Percentiles rank a stretch among this genome's conserved stretches.
These are phyloP conservation scores for Chironomus riparius DNA, from an alignment of 2,888 invertebrate species.

Conservation along the genomic window DNA sequence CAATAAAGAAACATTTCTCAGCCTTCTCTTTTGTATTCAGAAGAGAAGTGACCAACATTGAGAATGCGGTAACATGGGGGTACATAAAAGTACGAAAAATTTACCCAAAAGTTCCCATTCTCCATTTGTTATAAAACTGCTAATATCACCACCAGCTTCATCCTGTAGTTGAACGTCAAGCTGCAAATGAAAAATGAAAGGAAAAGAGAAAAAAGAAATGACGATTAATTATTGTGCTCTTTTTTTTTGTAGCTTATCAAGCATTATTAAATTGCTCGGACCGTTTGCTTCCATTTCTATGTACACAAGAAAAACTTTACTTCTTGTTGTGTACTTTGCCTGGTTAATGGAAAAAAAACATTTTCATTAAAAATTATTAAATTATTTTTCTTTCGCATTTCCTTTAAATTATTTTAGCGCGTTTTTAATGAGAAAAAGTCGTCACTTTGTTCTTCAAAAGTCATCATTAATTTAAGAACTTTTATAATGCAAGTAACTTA, in stretches of 20 bases:
- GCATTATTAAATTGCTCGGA: not conserved
- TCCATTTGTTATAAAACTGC: slow-evolving; percentile 97
- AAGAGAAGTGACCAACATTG: not conserved
- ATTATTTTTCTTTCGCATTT: not conserved
- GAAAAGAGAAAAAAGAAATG: not conserved
- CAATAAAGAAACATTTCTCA: not conserved
- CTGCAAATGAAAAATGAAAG: slow-evolving; percentile 43
- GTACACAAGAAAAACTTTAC: not conserved
- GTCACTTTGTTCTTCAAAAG: too few species aligned
- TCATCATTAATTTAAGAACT: too few species aligned
- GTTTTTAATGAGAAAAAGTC: too few species aligned
- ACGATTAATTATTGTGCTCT: slow-evolving; percentile 5
- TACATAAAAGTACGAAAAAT: not conserved
- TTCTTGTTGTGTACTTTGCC: not conserved
- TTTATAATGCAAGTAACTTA: too few species aligned
- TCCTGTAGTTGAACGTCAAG: slow-evolving; percentile 91
- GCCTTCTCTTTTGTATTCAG: not conserved
- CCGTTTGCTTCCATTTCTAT: not conserved
- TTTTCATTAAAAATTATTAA: slow-evolving; percentile 4
- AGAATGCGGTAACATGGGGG: too few species aligned
- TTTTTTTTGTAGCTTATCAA: not conserved
- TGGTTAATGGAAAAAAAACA: not conserved
- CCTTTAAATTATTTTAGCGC: not conserved
- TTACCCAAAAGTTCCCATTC: slow-evolving; percentile 98
- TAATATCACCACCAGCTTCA: slow-evolving; percentile 86